Percentiles rank a stretch among this genome's conserved stretches.
phyloP scores from a whole-genome alignment of 2,888 invertebrate genomes.

The Temnothorax ravouxi region DNA sequence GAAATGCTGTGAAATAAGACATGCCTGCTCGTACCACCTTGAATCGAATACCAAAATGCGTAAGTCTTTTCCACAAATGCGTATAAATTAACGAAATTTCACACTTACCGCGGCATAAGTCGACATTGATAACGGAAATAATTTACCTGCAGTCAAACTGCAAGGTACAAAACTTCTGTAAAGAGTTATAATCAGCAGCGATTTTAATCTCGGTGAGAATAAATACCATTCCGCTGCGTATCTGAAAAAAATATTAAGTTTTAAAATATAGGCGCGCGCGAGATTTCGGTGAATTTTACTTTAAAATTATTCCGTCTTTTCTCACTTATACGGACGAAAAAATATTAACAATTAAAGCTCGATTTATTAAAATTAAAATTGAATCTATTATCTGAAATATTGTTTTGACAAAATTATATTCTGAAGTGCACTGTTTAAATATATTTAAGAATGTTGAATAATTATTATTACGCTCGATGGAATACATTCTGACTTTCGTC shows the following conservation, averaged over 20 bases:
- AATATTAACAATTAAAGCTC: background rate
- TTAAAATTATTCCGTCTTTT: background rate
- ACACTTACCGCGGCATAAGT: constrained; percentile 12
- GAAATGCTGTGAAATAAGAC: constrained; percentile 42
- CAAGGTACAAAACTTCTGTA: background rate
- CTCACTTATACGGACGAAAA: background rate
- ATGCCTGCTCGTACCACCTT: constrained; percentile 19
- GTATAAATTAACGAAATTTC: background rate
- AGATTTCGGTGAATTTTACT: background rate
- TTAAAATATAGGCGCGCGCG: background rate
- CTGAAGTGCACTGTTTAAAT: background rate
- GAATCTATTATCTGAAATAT: background rate
- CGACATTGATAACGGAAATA: constrained; percentile 30
- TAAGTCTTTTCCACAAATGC: background rate
- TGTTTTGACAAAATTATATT: constrained; percentile 5
- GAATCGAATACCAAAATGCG: background rate
- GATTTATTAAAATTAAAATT: constrained; percentile 3
- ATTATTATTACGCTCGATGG: constrained; percentile 24
- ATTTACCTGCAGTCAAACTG: constrained; percentile 28
- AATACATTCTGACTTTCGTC: constrained; percentile 34
- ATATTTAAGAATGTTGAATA: background rate
- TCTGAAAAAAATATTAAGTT: background rate
- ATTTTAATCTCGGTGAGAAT: constrained; percentile 20
- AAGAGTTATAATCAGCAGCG: constrained; percentile 21
- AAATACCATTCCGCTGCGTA: constrained; percentile 22